Evolutionary conservation across 2,888 invertebrate genomes (phyloP), one percentile per base, ranked within the genome.

Genomic region (Noctuana brunneofusca): DNA sequence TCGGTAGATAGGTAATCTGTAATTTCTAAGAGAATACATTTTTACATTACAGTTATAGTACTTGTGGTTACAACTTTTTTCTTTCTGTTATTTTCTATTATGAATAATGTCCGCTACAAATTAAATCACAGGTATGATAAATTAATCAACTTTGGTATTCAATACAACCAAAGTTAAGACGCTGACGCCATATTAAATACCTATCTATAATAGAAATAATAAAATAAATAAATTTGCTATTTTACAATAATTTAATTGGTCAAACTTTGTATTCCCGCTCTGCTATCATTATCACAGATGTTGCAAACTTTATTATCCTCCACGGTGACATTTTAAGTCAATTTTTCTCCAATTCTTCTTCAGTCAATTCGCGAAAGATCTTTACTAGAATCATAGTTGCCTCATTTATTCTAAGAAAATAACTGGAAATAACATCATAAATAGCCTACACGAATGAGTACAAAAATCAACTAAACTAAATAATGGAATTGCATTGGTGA

Each of bases 201-300:
- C 30, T 38, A 57, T 18, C 59, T 63, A 64, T 54, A 41, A 38
- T 54, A 55, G 49, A 58, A 54, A 59, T 52, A 59, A 52, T 24
- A 57, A 63, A 56, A 46, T 63, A 63, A 66, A 64, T 60, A 63
- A 64, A 60, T 57, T 52, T 48, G 41, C 54, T 54, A 62, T 55
- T 46, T 60, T 48, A 43, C 48, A 54, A 62, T 54, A 62, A 62
- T 62, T 48, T 60, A 65, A 64, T 66, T 65, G 68, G 58, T 66
- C 68, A 65, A 63, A 63, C 66, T 64, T 63, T 52, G 63, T 64
- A 66, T 58, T 50, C 54, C 64, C 64, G 63, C 49, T 64, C 53
- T 58, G 59, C 8, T 27, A 27, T 27, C 35, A n/a, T 59, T 69
- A 69, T 69, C 69, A 69, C 69, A 69, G 69, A 66, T 69, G 69